A percentile compares a stretch with the other conserved stretches of the same genome.
phyloP scores from a whole-genome alignment of 2,888 invertebrate genomes.

The Lordiphosa andalusiaca region DNA sequence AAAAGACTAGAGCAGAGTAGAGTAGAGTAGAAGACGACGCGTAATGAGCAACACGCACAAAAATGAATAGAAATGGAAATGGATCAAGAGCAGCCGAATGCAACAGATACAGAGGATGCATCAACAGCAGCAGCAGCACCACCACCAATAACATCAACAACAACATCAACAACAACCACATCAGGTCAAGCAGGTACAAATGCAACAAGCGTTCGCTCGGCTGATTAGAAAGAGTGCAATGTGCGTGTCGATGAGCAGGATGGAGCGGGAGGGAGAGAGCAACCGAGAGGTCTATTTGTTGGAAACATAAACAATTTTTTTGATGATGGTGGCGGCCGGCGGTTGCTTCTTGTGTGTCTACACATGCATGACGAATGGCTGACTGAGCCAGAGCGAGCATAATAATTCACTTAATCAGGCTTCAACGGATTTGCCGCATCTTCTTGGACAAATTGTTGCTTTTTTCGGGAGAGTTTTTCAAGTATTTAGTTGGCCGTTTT shows the following conservation, averaged over 20 bases:
- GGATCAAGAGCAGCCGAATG: slow-evolving; percentile 67
- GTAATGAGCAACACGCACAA: slow-evolving; percentile 69
- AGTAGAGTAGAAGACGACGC: slow-evolving; percentile 16
- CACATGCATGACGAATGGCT: slow-evolving; percentile 64
- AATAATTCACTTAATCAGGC: slow-evolving; percentile 74
- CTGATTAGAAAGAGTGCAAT: slow-evolving; percentile 71
- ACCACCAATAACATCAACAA: slow-evolving; percentile 41
- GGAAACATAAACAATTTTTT: slow-evolving; percentile 71
- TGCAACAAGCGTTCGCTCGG: slow-evolving; percentile 68
- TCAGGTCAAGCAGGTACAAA: slow-evolving; percentile 73
- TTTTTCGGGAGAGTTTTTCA: slow-evolving; percentile 8
- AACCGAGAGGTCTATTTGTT: slow-evolving; percentile 45
- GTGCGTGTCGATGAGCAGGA: slow-evolving; percentile 37
- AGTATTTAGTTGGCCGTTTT: slow-evolving; percentile 55
- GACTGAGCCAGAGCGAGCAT: slow-evolving; percentile 33
- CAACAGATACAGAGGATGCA: slow-evolving; percentile 43
- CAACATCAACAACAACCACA: slow-evolving; percentile 12
- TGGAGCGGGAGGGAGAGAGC: slow-evolving; percentile 1
- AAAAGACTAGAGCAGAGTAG: slow-evolving; percentile 9
- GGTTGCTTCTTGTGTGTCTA: slow-evolving; percentile 60
- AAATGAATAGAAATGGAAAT: slow-evolving; percentile 69
- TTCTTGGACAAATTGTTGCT: slow-evolving; percentile 61
- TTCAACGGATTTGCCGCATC: slow-evolving; percentile 59
- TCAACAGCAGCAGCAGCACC: slow-evolving; percentile 16
- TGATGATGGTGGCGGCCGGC: slow-evolving; percentile 49